Base-by-base conservation (phyloP, 2,113 vertebrate genomes). In the Tupaia chinensis region DNA sequence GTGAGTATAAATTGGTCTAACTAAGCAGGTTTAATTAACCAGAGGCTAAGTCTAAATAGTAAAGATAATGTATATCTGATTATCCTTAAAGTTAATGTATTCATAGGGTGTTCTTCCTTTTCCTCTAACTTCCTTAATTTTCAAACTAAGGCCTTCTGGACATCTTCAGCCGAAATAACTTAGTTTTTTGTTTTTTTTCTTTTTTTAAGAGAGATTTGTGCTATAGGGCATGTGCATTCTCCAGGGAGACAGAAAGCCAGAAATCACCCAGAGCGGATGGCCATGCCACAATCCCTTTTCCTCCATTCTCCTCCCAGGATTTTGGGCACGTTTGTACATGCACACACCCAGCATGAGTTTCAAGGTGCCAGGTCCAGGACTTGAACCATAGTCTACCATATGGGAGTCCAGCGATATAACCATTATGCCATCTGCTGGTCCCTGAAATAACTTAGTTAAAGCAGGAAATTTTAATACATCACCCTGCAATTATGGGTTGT, bases 381-480 rank as follows among this genome's bases (percentile, higher is more conserved):
- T 44, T 44, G 44, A 44, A 44, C 44, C 44, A 44, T 44, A 44
- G 44, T 44, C 44, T 44, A 44, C 44, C 44, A 44, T 44, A 44
- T 44, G 44, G 44, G 44, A 44, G 44, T 44, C 44, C 44, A 44
- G 44, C 44, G 44, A 44, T 44, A 5, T 44, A 44, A 44, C 44
- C 44, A 44, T 44, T 44, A 44, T 44, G 44, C 44, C 44, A 44
- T 44, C 44, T 44, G 44, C 44, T 44, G 44, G 44, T 44, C 44
- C 44, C 9, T 85, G 74, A 95, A 93, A 93, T 91, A 81, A 95
- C 60, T 77, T 27, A 11, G 69, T 82, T 76, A 86, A 97, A 81
- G 63, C 93, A 94, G 81, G 91, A 94, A 91, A 82, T 91, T 94
- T 93, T 96, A 98, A 95, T 90, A 25, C 89, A 69, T 96, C 90